These are phyloP conservation scores for Ichneumon xanthorius DNA, from an alignment of 2,888 invertebrate species.

Conservation along the genomic window DNA sequence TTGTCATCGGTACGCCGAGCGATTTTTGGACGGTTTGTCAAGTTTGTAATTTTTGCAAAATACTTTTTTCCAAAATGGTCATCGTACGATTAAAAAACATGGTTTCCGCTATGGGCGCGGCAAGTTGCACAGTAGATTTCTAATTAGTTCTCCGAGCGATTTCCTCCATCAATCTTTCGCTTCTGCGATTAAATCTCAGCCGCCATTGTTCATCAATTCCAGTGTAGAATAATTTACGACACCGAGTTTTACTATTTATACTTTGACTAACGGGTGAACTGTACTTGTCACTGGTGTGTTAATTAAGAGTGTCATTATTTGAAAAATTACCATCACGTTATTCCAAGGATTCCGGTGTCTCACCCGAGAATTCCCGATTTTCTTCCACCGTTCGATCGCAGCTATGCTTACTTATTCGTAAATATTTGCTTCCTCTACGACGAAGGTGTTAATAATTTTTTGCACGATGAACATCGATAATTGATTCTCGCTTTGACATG, in stretches of 20 bases:
- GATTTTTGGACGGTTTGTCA: background rate
- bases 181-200: background rate
- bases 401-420: background rate
- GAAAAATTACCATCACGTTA: background rate
- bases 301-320: background rate
- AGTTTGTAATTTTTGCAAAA: no score
- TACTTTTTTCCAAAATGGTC: no score
- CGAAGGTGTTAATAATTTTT: background rate
- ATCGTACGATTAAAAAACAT: no score
- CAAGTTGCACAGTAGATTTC: no score
- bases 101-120: no score
- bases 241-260: background rate
- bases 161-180: background rate
- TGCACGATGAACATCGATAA: background rate
- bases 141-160: no score
- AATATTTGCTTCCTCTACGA: conserved; percentile 5
- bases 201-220: background rate
- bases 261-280: background rate
- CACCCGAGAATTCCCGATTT: background rate
- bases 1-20: background rate
- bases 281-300: background rate
- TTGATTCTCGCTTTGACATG: background rate
- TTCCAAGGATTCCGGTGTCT: background rate
- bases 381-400: background rate
- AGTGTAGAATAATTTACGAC: conserved; percentile 16